Evolutionary conservation across 2,888 invertebrate species (phyloP).

Genomic region (Adelphocoris suturalis): DNA sequence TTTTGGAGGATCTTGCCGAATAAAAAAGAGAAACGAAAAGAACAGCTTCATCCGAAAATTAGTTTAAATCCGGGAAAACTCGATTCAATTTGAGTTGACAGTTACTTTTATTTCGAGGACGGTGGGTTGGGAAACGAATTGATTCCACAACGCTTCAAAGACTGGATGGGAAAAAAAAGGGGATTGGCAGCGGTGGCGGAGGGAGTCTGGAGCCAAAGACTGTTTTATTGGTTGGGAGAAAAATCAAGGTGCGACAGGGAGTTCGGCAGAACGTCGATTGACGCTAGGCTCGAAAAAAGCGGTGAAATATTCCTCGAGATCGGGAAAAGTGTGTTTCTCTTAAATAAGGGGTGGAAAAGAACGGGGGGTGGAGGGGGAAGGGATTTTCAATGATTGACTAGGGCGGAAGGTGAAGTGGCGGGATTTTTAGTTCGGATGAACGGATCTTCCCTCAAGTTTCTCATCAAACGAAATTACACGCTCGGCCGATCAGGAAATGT

Average conservation of each 20-base stretch:
- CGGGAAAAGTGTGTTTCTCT: constrained; percentile 53
- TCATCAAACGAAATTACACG: constrained; percentile 70
- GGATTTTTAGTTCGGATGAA: constrained; percentile 66
- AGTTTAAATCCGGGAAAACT: constrained; percentile 57
- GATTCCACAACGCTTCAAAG: constrained; percentile 57
- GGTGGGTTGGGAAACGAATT: constrained; percentile 40
- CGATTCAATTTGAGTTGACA: constrained; percentile 68
- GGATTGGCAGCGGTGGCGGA: not conserved
- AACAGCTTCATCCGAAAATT: constrained; percentile 63
- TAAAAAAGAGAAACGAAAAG: constrained; percentile 15
- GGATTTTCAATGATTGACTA: constrained; percentile 69
- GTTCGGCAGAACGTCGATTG: constrained; percentile 67
- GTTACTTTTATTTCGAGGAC: constrained; percentile 54
- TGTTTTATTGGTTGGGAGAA: constrained; percentile 68
- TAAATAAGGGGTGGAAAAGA: constrained; percentile 54
- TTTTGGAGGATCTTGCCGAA: not conserved
- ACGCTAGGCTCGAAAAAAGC: constrained; percentile 40
- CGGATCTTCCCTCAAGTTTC: constrained; percentile 57
- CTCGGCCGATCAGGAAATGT: constrained; percentile 67
- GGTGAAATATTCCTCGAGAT: constrained; percentile 62
- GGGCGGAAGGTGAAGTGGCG: constrained; percentile 36
- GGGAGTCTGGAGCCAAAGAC: constrained; percentile 38
- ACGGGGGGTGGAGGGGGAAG: not conserved
- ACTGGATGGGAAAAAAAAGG: not conserved
- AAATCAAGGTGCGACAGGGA: constrained; percentile 71